These are phyloP conservation scores for Sclerodermus sp. DNA, from an alignment of 2,888 invertebrate genomes.

Conservation along the genomic window DNA sequence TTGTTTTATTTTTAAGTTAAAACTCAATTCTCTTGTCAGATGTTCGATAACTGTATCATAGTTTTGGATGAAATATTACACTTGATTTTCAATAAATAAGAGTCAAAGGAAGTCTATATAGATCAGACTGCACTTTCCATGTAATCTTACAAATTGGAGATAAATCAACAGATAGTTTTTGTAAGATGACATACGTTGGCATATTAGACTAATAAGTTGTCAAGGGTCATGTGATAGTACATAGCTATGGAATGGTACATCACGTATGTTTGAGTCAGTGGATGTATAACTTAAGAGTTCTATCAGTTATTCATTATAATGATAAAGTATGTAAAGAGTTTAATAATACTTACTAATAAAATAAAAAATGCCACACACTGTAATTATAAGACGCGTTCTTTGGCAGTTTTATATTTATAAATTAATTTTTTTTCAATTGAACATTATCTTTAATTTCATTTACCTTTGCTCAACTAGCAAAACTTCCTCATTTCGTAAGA, in stretches of 20 bases:
- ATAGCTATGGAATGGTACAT: constrained; percentile 40
- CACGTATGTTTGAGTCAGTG: constrained; percentile 45
- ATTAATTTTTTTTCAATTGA: too few relatives aligned
- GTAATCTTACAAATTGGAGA: constrained; percentile 16
- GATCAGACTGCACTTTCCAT: not conserved
- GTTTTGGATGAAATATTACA: constrained; percentile 1
- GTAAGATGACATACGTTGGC: not conserved
- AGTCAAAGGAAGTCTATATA: constrained; percentile 1
- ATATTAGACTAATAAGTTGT: constrained; percentile 32
- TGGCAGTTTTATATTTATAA: too few relatives aligned
- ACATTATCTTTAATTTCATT: too few relatives aligned
- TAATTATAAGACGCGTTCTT: too few relatives aligned
- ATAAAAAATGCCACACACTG: constrained; percentile 34
- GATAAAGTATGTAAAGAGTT: constrained; percentile 51
- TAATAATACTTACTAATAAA: constrained; percentile 52
- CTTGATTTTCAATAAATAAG: not conserved
- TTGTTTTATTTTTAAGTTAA: too few relatives aligned
- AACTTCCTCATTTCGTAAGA: too few relatives aligned
- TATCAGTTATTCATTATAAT: constrained; percentile 50
- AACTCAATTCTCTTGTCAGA: not conserved
- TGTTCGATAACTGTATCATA: constrained; percentile 1
- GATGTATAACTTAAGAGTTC: constrained; percentile 45
- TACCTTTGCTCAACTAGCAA: too few relatives aligned
- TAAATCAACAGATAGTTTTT: constrained; percentile 2
- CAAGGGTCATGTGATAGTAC: constrained; percentile 44